These are phyloP conservation scores for Sebastes flavidus DNA, from an alignment of 2,797 vertebrate species.

Conservation along the genomic window DNA sequence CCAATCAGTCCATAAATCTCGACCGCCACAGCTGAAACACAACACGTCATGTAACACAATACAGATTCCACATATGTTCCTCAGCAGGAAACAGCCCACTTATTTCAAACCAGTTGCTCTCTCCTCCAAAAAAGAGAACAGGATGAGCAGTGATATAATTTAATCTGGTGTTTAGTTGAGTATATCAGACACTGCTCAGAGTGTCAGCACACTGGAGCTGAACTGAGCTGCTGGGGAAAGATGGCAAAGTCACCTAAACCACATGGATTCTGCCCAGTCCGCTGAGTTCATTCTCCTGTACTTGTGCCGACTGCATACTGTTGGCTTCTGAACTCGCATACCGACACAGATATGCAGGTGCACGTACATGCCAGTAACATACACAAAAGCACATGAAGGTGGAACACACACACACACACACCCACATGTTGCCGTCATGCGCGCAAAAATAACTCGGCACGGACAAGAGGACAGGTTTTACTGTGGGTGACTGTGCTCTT, in stretches of 20 bases:
- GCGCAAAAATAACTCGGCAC: neutral
- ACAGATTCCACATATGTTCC: conserved; percentile 35
- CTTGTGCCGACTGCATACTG: neutral
- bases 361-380: neutral
- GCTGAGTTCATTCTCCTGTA: neutral
- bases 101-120: conserved; percentile 16
- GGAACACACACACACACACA: neutral
- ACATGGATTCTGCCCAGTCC: conserved; percentile 13
- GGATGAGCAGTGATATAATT: conserved; percentile 11
- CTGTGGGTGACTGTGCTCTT: conserved; percentile 31
- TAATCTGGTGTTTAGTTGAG: conserved; percentile 29
- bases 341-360: neutral
- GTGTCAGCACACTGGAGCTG: conserved; percentile 13
- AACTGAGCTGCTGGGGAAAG: conserved; percentile 11
- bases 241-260: conserved; percentile 18
- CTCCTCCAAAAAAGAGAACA: neutral
- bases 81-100: conserved; percentile 1
- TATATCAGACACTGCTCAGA: conserved; percentile 9
- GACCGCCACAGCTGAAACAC: conserved; percentile 14
- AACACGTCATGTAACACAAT: conserved; percentile 19
- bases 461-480: conserved; percentile 23
- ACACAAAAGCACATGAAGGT: neutral
- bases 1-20: conserved; percentile 21
- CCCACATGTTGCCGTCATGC: neutral
- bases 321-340: neutral